Percentiles rank a stretch among this genome's conserved stretches.
These are phyloP conservation scores for Uromys caudimaculatus DNA, from an alignment of 2,797 vertebrate species.

Conservation along the genomic window DNA sequence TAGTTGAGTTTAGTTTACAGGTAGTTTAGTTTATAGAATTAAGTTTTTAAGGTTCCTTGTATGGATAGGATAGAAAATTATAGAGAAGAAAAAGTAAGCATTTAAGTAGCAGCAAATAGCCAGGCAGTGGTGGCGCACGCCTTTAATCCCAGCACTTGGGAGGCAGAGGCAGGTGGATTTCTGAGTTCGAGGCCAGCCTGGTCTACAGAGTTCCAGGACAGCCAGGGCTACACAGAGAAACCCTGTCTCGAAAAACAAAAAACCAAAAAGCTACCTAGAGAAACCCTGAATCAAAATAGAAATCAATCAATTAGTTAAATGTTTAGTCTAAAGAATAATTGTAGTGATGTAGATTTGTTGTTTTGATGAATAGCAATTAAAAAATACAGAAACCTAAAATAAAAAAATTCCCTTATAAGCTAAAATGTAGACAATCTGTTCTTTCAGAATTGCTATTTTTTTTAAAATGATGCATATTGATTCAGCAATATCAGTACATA, in stretches of 20 bases:
- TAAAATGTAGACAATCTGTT: background rate
- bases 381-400: background rate
- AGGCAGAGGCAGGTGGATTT: too few relatives aligned
- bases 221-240: background rate
- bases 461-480: constrained; percentile 24
- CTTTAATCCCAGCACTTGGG: background rate
- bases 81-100: constrained; percentile 8
- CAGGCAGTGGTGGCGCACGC: too few relatives aligned
- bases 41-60: constrained; percentile 7
- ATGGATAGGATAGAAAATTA: background rate
- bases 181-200: too few relatives aligned
- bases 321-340: background rate
- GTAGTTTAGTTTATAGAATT: background rate
- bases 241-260: too few relatives aligned
- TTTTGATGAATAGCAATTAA: constrained; percentile 27
- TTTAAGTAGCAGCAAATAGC: constrained; percentile 52
- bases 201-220: background rate
- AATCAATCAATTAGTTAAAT: background rate
- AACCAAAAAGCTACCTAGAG: background rate
- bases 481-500: background rate
- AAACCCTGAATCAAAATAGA: background rate
- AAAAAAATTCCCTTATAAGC: background rate
- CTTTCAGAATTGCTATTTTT: constrained; percentile 35
- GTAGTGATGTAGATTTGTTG: constrained; percentile 1
- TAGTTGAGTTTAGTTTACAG: background rate